Conservation (phyloP, 2,888 invertebrate species). For the Melipona beecheii region DNA sequence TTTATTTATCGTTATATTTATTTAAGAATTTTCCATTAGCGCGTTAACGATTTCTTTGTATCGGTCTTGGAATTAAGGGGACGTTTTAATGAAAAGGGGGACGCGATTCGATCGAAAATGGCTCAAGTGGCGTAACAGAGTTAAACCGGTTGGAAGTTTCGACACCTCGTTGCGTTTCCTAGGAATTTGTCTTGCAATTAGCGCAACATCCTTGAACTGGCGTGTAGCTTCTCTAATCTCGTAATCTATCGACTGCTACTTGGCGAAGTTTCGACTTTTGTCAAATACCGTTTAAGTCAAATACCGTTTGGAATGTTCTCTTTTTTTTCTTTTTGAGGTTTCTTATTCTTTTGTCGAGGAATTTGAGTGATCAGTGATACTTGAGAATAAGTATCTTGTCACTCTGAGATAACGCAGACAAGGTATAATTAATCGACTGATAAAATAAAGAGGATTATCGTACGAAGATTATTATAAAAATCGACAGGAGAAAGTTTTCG, state of each 20-base stretch:
- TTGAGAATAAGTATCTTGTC: background rate
- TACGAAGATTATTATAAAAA: background rate
- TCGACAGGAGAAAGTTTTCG: background rate
- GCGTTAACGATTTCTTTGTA: background rate
- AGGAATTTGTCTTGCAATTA: conserved; percentile 34
- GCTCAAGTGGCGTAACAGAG: conserved; percentile 23
- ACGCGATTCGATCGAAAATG: background rate
- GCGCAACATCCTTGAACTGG: background rate
- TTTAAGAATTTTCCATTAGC: background rate
- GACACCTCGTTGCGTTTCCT: background rate
- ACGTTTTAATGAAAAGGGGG: background rate
- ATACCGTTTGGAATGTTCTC: background rate
- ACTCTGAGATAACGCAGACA: too few species aligned
- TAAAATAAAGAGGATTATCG: too few species aligned
- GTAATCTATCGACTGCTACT: background rate
- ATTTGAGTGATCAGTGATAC: background rate
- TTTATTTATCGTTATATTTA: too few species aligned
- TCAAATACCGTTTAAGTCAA: background rate
- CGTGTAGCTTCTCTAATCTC: background rate
- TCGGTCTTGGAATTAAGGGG: background rate
- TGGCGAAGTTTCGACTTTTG: background rate
- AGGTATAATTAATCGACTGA: too few species aligned
- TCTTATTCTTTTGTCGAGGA: background rate
- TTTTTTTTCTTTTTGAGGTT: background rate
- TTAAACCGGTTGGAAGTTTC: conserved; percentile 29